Evolutionary conservation across 2,113 vertebrate species (phyloP), one percentile per base, ranked within the genome.

Genomic region (Leptobrachium ailaonicum): DNA sequence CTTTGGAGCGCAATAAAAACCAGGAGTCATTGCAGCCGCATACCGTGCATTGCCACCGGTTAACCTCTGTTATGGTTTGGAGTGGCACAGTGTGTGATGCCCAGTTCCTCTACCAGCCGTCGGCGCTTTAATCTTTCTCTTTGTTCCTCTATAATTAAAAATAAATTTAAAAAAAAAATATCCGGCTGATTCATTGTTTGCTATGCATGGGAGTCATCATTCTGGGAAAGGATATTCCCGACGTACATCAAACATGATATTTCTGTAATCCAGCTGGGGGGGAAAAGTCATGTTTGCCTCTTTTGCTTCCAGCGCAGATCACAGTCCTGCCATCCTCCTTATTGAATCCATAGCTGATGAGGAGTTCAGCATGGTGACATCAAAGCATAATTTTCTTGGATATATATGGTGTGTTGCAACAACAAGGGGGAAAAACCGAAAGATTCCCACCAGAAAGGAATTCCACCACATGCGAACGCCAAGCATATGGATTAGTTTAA

Each of bases 291-390:
- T 12, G n/a, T 70, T 60, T 58, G 53, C 66, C 14, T 11, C 2
- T 58, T 32, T 44, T 42, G 42, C 68, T 86, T 85, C 86, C 85
- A 79, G 84, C 73, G 62, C 43, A 82, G 85, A 75, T 83, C 82
- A 8, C 71, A 82, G 71, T 84, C 80, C 71, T 88, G 87, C 83
- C 85, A 76, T 76, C 82, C 90, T 90, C 88, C 79, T 73, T 85
- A 88, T 91, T 91, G 89, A 92, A 90, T 88, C 87, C 84, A 90
- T 91, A 91, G 87, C 88, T 84, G 88, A 89, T 87, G 87, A 86
- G n/a, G 2, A 64, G 75, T 44, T 73, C 32, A 85, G 82, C 70
- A 32, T 82, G 83, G 87, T 86, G 86, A 89, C 86, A 90, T 89
- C 91, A 92, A 92, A 92, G 87, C 72, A 76, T 79, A 14, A 5